These are phyloP conservation scores for Brevimyrus niger DNA, from an alignment of 2,113 vertebrate genomes.

Conservation along the genomic window DNA sequence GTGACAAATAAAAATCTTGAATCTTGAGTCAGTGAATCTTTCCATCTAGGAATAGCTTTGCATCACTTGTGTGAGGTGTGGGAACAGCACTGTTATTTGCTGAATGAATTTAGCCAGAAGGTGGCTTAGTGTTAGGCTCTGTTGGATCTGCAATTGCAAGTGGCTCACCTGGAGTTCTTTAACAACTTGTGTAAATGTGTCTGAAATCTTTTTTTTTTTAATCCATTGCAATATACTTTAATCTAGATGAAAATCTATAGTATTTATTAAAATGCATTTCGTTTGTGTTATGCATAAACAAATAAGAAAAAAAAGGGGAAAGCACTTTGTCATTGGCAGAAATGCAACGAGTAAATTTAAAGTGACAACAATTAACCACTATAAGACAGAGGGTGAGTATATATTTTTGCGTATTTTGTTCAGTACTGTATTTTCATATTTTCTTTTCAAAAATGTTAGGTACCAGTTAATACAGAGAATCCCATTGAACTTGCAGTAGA, in stretches of 20 bases:
- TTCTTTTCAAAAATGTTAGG: background rate
- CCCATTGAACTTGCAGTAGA: background rate
- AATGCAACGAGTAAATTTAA: background rate
- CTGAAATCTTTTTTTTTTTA: background rate
- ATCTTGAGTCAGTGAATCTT: background rate
- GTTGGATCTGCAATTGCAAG: background rate
- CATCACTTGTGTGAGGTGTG: background rate
- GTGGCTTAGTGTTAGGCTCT: background rate
- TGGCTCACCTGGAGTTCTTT: background rate
- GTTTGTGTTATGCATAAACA: background rate
- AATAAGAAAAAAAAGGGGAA: background rate
- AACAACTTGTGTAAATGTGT: background rate
- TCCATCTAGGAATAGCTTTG: background rate
- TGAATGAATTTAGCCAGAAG: background rate
- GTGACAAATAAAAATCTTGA: background rate
- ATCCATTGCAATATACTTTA: background rate
- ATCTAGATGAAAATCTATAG: background rate
- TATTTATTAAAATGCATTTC: background rate
- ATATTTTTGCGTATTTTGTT: background rate
- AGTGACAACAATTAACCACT: background rate
- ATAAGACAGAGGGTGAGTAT: background rate
- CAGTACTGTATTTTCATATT: background rate
- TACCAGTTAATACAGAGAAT: background rate
- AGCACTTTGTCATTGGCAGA: background rate
- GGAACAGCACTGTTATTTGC: background rate